Evolutionary conservation across 2,113 vertebrate genomes (phyloP).

Genomic region (Sinosuthora webbiana): DNA sequence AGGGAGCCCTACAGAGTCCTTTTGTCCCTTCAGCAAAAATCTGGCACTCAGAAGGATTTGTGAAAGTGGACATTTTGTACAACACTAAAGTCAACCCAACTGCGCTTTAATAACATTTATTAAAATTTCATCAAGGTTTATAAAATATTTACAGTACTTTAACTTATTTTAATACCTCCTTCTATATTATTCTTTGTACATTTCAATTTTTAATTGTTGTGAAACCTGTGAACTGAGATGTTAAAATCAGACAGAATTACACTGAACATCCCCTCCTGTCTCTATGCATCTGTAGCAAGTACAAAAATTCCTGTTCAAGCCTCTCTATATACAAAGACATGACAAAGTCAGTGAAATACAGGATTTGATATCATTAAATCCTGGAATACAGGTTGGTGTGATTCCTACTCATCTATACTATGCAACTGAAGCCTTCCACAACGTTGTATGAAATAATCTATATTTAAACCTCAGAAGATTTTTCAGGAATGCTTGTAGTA

Average conservation of each 20-base stretch:
- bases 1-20: neutral
- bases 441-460: neutral
- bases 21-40: neutral
- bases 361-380: neutral
- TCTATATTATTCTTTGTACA: conserved; percentile 61
- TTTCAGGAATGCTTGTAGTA: neutral
- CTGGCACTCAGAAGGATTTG: neutral
- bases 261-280: conserved; percentile 6
- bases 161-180: conserved; percentile 60
- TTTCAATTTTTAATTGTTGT: conserved; percentile 70
- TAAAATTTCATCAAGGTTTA: conserved; percentile 72
- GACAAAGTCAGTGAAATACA: neutral
- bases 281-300: neutral
- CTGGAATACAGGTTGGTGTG: neutral
- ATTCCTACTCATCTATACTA: neutral
- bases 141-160: conserved; percentile 72
- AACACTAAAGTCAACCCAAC: conserved; percentile 49
- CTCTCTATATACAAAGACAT: neutral
- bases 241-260: conserved; percentile 41
- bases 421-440: neutral
- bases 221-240: conserved; percentile 57
- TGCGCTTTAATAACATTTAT: conserved; percentile 56
- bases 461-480: neutral
- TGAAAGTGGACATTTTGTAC: neutral
- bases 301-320: neutral